Evolutionary conservation across 2,113 vertebrate genomes (phyloP), one percentile per base, ranked within the genome.

Genomic region (Eidolon helvum): DNA sequence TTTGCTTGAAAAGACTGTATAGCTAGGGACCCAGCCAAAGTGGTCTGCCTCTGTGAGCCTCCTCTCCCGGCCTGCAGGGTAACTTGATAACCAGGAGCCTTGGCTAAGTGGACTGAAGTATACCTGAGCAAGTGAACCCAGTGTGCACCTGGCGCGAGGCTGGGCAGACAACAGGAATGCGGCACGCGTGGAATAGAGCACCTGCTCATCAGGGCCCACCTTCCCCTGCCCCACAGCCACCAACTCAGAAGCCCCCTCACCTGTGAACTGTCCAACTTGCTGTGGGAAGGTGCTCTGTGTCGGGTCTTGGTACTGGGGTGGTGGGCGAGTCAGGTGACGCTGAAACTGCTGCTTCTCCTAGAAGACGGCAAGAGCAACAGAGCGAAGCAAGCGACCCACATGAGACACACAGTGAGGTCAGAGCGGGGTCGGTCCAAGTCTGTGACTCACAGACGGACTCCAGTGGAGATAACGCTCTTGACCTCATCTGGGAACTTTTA

Each of bases 281-380:
- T 98, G 99, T 68, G 99, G 99, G 97, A 99, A 99, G 0, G 99
- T 98, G 77, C 99, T 99, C 98, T 99, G 99, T 1, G 98, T 93
- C 2, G 99, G 99, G 97, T 99, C 99, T 98, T 99, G 99, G 96
- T 99, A 99, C 95, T 99, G 99, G 30, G 99, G 99, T 0, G 99
- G 99, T 0, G 99, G 99, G 22, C 99, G 98, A 1, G 99, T 99
- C 96, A 99, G 98, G 91, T 99, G 99, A 59, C 99, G 98, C 98
- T 99, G 99, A 87, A 99, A 98, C 97, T 99, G 99, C 78, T 99
- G 99, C 43, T 99, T 99, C 97, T 99, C 99, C 99, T 99, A 78
- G 35, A 90, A 90, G 87, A 96, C 11, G 84, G 14, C 28, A 98
- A 87, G 78, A 1, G 30, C 10, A 53, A 90, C 21, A 48, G 10